These are phyloP conservation scores for Cyrtorhinus lividipennis DNA, from an alignment of 1,140 invertebrate species.

Conservation along the genomic window DNA sequence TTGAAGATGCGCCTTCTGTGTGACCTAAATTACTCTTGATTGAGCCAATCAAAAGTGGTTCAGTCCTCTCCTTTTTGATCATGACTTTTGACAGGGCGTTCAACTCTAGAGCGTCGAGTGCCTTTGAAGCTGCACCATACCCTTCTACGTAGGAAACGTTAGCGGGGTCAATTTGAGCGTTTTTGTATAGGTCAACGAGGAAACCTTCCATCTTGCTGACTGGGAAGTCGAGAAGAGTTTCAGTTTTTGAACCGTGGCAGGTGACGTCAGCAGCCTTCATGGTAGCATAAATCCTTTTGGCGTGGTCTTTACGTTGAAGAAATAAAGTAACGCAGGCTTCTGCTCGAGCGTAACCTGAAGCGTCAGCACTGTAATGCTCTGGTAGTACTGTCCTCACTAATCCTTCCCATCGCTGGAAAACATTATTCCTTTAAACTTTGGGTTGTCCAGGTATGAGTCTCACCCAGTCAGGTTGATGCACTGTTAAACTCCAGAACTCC, in stretches of 20 bases:
- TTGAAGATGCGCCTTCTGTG: slow-evolving; percentile 48
- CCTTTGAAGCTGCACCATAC: slow-evolving; percentile 14
- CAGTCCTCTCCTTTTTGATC: slow-evolving; percentile 22
- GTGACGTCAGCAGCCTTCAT: background rate
- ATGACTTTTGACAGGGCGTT: slow-evolving; percentile 20
- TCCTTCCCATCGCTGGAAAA: background rate
- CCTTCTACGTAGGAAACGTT: background rate
- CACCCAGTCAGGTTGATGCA: too few species aligned
- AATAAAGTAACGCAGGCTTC: slow-evolving; percentile 33
- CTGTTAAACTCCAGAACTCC: too few species aligned
- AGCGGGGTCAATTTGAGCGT: background rate
- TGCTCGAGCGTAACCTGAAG: slow-evolving; percentile 21
- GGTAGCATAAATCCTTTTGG: slow-evolving; percentile 24
- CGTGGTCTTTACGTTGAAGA: slow-evolving; percentile 38
- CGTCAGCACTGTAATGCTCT: slow-evolving; percentile 47
- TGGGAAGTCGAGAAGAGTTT: background rate
- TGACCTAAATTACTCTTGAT: slow-evolving; percentile 67
- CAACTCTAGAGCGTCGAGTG: slow-evolving; percentile 23
- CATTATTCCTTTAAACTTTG: too few species aligned
- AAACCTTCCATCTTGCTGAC: background rate
- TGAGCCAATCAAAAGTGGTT: slow-evolving; percentile 54
- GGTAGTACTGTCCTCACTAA: slow-evolving; percentile 45
- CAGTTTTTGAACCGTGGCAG: background rate
- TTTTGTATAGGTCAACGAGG: background rate
- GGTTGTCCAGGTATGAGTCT: too few species aligned